These are phyloP conservation scores for Dexiosoma caninum DNA, from an alignment of 2,888 invertebrate genomes.

Conservation along the genomic window DNA sequence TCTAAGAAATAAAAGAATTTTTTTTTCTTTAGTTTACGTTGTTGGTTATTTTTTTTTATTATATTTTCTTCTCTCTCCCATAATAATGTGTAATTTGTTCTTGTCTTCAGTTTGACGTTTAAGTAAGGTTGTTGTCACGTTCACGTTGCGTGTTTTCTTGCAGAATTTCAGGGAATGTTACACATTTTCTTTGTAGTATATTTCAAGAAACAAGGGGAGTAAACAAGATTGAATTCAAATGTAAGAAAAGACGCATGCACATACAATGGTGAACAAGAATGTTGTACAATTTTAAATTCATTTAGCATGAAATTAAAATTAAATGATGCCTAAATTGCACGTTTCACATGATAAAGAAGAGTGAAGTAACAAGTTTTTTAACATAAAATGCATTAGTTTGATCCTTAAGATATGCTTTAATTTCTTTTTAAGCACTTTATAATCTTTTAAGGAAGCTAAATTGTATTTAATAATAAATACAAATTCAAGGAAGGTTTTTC, in stretches of 20 bases:
- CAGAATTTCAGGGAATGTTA: slow-evolving; percentile 61
- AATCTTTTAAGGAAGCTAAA: too few relatives aligned
- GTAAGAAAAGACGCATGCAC: slow-evolving; percentile 18
- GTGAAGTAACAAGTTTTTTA: slow-evolving; percentile 12
- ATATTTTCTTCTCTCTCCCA: slow-evolving; percentile 14
- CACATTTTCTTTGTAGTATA: slow-evolving; percentile 31
- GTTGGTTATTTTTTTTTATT: slow-evolving; percentile 26
- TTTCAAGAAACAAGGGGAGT: slow-evolving; percentile 1
- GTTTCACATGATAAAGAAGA: slow-evolving; percentile 48
- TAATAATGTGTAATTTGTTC: slow-evolving; percentile 62
- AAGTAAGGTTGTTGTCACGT: slow-evolving; percentile 63
- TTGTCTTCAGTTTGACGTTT: slow-evolving; percentile 63
- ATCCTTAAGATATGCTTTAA: slow-evolving; percentile 37
- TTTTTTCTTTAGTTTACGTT: slow-evolving; percentile 22
- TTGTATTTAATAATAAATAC: too few relatives aligned
- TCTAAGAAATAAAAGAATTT: background rate
- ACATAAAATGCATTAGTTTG: slow-evolving; percentile 31
- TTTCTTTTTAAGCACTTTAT: background rate
- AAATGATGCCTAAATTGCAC: slow-evolving; percentile 63
- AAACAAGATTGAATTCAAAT: slow-evolving; percentile 42
- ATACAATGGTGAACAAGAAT: slow-evolving; percentile 5
- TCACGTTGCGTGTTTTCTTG: slow-evolving; percentile 56
- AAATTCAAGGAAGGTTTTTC: too few relatives aligned
- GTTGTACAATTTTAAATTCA: slow-evolving; percentile 62
- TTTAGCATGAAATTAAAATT: slow-evolving; percentile 64